Base-by-base conservation (phyloP, 2,113 vertebrate genomes). In the Psilopsiagon aymara region DNA sequence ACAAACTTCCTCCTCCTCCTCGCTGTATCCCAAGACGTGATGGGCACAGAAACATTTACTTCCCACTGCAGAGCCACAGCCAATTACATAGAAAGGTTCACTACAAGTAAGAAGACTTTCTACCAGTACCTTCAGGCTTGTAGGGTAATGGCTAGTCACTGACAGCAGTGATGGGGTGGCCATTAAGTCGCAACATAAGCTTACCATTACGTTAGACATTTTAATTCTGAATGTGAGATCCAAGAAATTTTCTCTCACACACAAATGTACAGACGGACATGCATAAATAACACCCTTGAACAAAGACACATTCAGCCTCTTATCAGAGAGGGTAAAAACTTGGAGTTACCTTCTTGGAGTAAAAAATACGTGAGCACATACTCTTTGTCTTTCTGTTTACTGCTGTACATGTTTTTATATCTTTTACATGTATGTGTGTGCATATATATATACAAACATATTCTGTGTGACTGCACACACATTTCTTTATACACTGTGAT, bases 1-100 rank as follows among this genome's bases (percentile, higher is more conserved):
- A 23, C 52, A 39, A 46, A 13, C 33, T 41, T 73, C 25, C 35
- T 88, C 41, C 59, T 88, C 55, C 64, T 88, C 57, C 39, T 82
- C 9, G 0, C 15, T 15, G 39, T n/a, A 64, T 49, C 76, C 43
- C 68, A 33, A 59, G n/a, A 41, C 1, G 1, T 0, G 0, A 67
- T 7, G 7, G 37, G 39, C 39, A 92, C 6, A 68, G n/a, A 70
- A 69, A 37, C n/a, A 78, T 46, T 41, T 39, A 15, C 80, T 74
- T 84, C 15, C 55, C 39, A 13, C 60, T 79, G 43, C 28, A 55
- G 25, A 92, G 51, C 59, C 53, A 47, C 13, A 49, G 41, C 14
- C 77, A 78, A 33, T 59, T 75, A 71, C 28, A 59, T 1, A 71
- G 27, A 25, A 9, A 86, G 13, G 15, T 31, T 51, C 35, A 28